Evolutionary conservation across 2,888 invertebrate genomes (phyloP).

Genomic region (Drosophila atroscutellata): DNA sequence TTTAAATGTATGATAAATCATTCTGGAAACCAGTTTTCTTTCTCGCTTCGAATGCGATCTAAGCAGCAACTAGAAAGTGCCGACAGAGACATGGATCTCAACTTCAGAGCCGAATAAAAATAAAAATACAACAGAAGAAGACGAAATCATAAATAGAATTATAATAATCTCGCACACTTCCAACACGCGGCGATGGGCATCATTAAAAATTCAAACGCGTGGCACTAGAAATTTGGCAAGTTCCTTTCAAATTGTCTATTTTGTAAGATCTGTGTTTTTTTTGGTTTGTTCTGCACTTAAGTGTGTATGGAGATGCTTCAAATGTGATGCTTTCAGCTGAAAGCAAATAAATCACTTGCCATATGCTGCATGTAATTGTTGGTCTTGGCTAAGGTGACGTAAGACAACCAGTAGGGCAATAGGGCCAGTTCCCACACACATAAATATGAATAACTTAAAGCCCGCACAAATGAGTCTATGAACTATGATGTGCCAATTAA

Average conservation of each 20-base stretch:
- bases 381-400: conserved; percentile 55
- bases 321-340: conserved; percentile 28
- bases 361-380: conserved; percentile 10
- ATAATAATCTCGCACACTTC: conserved; percentile 68
- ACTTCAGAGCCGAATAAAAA: conserved; percentile 35
- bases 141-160: conserved; percentile 47
- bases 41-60: conserved; percentile 59
- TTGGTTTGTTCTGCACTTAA: conserved; percentile 17
- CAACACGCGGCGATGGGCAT: conserved; percentile 64
- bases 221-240: conserved; percentile 70
- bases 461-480: conserved; percentile 6
- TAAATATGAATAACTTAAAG: conserved; percentile 11
- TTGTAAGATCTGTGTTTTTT: conserved; percentile 3
- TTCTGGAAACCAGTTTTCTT: conserved; percentile 71
- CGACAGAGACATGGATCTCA: conserved; percentile 69
- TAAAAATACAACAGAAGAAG: conserved; percentile 11
- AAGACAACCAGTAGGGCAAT: conserved; percentile 47
- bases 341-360: conserved; percentile 51
- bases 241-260: conserved; percentile 55
- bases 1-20: conserved; percentile 80
- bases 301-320: conserved; percentile 36
- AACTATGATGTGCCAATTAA: conserved; percentile 52
- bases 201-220: conserved; percentile 78
- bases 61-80: conserved; percentile 76
- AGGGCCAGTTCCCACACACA: conserved; percentile 46